Percentiles rank a stretch among this genome's conserved stretches.
Conservation (phyloP, 53 echinoderm and acorn worm species). For the Pentamera pediparva region DNA sequence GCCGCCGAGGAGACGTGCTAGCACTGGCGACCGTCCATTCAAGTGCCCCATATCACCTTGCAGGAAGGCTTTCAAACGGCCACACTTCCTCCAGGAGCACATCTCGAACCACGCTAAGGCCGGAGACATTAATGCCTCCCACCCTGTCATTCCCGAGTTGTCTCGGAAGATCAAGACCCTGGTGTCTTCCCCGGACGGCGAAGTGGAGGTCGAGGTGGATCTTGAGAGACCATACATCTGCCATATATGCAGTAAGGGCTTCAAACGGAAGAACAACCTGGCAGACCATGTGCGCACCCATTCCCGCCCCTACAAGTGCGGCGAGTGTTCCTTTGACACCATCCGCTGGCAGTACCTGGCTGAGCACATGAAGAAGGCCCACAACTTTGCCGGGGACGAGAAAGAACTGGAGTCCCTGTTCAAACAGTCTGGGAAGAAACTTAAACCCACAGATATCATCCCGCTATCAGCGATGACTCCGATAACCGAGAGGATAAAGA, state of each 20-base stretch:
- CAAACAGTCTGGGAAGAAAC: slow-evolving; percentile 83
- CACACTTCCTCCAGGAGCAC: slow-evolving; percentile 19
- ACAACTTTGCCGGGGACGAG: slow-evolving; percentile 84
- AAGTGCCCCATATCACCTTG: slow-evolving; percentile 19
- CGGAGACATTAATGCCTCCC: neutral
- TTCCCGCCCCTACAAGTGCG: slow-evolving; percentile 92
- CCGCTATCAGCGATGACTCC: slow-evolving; percentile 78
- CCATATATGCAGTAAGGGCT: slow-evolving; percentile 91
- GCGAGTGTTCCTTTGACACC: slow-evolving; percentile 88
- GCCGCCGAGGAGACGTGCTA: no score
- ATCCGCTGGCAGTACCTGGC: slow-evolving; percentile 97
- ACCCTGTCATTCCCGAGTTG: neutral
- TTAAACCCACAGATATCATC: slow-evolving; percentile 90
- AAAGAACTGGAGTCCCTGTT: slow-evolving; percentile 87
- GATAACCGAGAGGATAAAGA: slow-evolving; percentile 25
- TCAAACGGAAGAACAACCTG: slow-evolving; percentile 91
- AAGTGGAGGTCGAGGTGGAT: slow-evolving; percentile 32
- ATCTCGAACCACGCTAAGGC: slow-evolving; percentile 3
- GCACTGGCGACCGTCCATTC: no score
- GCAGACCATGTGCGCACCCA: slow-evolving; percentile 92
- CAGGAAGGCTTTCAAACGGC: slow-evolving; percentile 27
- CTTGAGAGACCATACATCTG: slow-evolving; percentile 90
- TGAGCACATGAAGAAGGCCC: slow-evolving; percentile 81
- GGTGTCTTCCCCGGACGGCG: slow-evolving; percentile 9
- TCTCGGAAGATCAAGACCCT: slow-evolving; percentile 15